Base-by-base conservation (phyloP, 2,888 invertebrate species). In the Campoplex nolae region DNA sequence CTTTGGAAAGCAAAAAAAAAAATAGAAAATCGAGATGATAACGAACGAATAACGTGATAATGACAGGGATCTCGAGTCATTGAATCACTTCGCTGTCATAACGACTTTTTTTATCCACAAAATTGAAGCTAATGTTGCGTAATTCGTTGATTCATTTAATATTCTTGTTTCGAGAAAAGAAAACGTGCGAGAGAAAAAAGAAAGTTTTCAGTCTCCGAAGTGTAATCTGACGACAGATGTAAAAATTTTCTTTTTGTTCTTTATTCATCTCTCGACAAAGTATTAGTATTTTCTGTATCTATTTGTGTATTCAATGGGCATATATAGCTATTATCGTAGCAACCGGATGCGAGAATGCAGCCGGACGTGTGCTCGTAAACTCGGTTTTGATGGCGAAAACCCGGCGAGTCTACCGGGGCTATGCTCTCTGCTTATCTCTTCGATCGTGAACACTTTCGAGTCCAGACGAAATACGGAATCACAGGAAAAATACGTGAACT, bases 321-420 rank as follows among this genome's bases (percentile, higher is more conserved):
- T 42, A 42, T 28, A 18, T 67, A 74, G 67, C 67, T 84, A 82
- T 82, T 83, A 71, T 86, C 79, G 58, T 83, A 79, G 67, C 62
- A 75, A 74, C 86, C 86, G 88, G 86, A 88, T 86, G 80, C 79
- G 83, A 80, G 81, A 76, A 79, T 70, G 83, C 68, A 70, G 58
- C 84, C 88, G 89, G 88, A 89, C 80, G 84, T 84, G 86, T 87
- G 84, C 77, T 88, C 83, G 88, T 89, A 88, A 88, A 88, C 88
- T 89, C 85, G 48, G 67, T 76, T 83, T 87, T 75, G 84, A 79
- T 76, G 77, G 74, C 48, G 42, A 48, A 74, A 79, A 45, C 65
- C 45, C 73, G 45, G n/a, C 18, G 58, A 28, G 58, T 9, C 1
- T 38, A 38, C 38, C 4, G 28, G 13, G 13, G 8, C 28, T n/a